Base-by-base conservation (phyloP, 2,797 vertebrate species). In the Danio tinwini region DNA sequence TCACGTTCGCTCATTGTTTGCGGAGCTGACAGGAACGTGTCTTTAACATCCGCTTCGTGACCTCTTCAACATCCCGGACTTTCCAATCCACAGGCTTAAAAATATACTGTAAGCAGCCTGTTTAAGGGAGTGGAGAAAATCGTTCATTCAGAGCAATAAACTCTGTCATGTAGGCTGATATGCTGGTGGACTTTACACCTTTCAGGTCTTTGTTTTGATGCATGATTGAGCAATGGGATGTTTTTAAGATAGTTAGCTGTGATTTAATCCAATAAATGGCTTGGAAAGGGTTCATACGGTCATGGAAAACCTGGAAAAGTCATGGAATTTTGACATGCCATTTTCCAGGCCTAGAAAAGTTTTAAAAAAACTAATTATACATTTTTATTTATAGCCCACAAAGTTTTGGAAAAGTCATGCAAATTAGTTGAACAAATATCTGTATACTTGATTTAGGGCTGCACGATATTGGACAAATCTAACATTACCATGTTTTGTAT, bases 201-300 rank as follows among this genome's bases (percentile, higher is more conserved):
- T 68, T 68, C 14, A 0, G 7, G 59, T 19, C 6, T 0, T 61
- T 39, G 13, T 9, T 37, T 44, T 12, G 44, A 40, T 40, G 14
- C 63, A 61, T 76, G 17, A 64, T 82, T 40, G 3, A 12, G 67
- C 40, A 42, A 42, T 16, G 17, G 50, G 68, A 40, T 8, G 9
- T 42, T 29, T 11, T 78, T 45, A 75, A 29, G 5, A 49, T 39
- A 21, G 11, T 29, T 53, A 80, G 58, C 61, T 64, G 40, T 64
- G 29, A 17, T 16, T 16, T 84, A 81, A 79, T 79, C 75, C 72
- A 83, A 11, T 81, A 68, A 76, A n/a, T 7, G 29, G 45, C n/a
- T n/a, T n/a, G n/a, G n/a, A n/a, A n/a, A n/a, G n/a, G n/a, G n/a
- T n/a, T n/a, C n/a, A n/a, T n/a, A n/a, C n/a, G n/a, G n/a, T n/a